Evolutionary conservation across 1,140 invertebrate species (phyloP).

Genomic region (Orussus abietinus): DNA sequence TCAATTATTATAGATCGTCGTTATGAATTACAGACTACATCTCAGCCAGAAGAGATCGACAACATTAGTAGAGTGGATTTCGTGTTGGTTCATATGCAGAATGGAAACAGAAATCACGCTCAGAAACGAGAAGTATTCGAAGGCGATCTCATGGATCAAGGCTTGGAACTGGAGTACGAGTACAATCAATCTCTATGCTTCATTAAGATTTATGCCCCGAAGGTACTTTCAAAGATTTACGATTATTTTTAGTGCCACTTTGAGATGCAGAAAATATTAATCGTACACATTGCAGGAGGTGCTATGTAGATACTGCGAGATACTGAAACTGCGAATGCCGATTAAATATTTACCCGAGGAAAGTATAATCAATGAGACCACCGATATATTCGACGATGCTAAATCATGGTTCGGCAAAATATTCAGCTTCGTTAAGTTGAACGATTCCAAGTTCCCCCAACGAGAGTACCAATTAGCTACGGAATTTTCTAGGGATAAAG

Average conservation of each 20-base stretch:
- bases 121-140: constrained; percentile 59
- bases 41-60: constrained; percentile 18
- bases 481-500: constrained; percentile 68
- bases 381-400: constrained; percentile 41
- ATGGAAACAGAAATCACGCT: constrained; percentile 43
- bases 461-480: constrained; percentile 58
- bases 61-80: constrained; percentile 59
- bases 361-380: constrained; percentile 19
- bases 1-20: neutral
- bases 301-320: constrained; percentile 77
- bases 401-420: constrained; percentile 42
- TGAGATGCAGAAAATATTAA: neutral
- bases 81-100: constrained; percentile 62
- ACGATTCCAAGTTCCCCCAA: constrained; percentile 54
- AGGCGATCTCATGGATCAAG: constrained; percentile 58
- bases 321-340: constrained; percentile 85
- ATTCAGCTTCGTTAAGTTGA: constrained; percentile 47
- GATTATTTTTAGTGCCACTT: constrained; percentile 3
- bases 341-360: constrained; percentile 64
- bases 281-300: constrained; percentile 55
- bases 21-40: neutral
- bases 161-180: constrained; percentile 61
- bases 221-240: constrained; percentile 28
- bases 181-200: constrained; percentile 60
- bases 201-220: constrained; percentile 74